phyloP scores from a whole-genome alignment of 2,113 vertebrate genomes.

The Myrmophylax atrothorax region DNA sequence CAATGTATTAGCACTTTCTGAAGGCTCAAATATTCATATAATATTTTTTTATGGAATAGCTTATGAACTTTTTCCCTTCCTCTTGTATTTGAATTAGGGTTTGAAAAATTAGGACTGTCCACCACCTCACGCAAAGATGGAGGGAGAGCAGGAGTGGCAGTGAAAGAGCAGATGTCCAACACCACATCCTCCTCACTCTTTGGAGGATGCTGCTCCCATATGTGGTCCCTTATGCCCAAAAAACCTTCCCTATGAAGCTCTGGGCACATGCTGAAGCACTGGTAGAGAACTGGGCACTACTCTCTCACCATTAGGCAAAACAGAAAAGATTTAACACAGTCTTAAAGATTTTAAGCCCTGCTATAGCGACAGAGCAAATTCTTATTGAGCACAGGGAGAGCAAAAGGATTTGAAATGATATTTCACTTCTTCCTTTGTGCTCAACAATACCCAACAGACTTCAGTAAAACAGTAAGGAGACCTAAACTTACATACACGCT shows the following conservation, averaged over 20 bases:
- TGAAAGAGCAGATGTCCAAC: not conserved
- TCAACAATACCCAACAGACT: not conserved
- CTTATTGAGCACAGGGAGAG: not conserved
- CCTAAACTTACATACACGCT: not conserved
- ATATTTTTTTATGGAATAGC: not conserved
- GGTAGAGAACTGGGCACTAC: not conserved
- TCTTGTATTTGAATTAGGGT: not conserved
- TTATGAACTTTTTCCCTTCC: not conserved
- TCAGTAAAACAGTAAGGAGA: not conserved
- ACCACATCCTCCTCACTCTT: not conserved
- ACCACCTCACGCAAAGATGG: fast-evolving
- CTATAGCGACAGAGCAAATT: not conserved
- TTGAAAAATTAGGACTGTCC: not conserved
- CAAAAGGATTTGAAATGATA: not conserved
- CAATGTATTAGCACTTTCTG: not conserved
- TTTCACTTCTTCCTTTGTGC: not conserved
- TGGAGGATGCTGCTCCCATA: fast-evolving
- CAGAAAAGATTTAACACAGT: not conserved
- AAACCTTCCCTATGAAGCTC: not conserved
- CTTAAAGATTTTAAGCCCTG: not conserved
- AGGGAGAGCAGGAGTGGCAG: fast-evolving
- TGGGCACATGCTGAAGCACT: not conserved
- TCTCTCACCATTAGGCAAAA: not conserved
- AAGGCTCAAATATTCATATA: not conserved
- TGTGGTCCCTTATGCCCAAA: not conserved